A percentile compares a stretch with the other conserved stretches of the same genome.
phyloP scores from a whole-genome alignment of 2,888 invertebrate genomes.

The Idaea aversata region DNA sequence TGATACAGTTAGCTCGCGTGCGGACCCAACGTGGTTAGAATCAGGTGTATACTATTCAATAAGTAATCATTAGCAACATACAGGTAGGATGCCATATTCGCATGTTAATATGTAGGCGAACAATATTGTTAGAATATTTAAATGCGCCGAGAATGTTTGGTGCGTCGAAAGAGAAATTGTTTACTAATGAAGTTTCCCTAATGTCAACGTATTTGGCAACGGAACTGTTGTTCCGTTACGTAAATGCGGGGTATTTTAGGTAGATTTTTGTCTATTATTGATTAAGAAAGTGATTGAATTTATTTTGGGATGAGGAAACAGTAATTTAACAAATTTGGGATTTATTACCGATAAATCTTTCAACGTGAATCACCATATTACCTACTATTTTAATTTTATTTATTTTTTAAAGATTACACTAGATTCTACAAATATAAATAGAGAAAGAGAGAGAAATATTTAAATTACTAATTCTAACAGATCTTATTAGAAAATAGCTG shows the following conservation, averaged over 20 bases:
- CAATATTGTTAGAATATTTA: conserved; percentile 44
- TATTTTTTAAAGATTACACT: no score
- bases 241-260: conserved; percentile 21
- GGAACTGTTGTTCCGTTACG: conserved; percentile 24
- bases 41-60: conserved; percentile 57
- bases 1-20: conserved; percentile 77
- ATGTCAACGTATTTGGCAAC: conserved; percentile 27
- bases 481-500: no score
- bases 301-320: background rate
- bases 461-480: no score
- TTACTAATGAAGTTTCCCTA: conserved; percentile 51
- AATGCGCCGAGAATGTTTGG: conserved; percentile 38
- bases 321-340: no score
- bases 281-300: conserved; percentile 25
- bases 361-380: no score
- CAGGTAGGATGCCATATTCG: conserved; percentile 34
- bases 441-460: no score
- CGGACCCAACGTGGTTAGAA: conserved; percentile 65
- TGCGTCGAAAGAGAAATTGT: conserved; percentile 58
- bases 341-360: no score
- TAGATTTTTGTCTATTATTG: conserved; percentile 16
- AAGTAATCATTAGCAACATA: conserved; percentile 38
- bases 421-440: no score
- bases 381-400: no score
- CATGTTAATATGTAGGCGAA: conserved; percentile 51